These are phyloP conservation scores for Tetheella fluctuosa DNA, from an alignment of 2,888 invertebrate species.

Conservation along the genomic window DNA sequence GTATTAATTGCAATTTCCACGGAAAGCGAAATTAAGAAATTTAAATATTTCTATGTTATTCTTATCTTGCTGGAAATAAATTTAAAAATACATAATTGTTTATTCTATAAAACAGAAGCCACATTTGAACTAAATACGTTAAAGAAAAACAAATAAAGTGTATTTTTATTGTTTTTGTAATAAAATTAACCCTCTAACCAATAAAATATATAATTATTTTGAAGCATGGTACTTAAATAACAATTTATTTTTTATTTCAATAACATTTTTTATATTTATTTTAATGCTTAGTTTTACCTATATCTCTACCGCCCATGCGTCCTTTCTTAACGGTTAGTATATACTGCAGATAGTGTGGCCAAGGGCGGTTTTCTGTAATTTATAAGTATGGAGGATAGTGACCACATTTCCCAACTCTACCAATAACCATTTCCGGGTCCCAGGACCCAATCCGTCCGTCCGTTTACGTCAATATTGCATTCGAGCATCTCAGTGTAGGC, in stretches of 20 bases:
- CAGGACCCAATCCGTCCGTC: slow-evolving; percentile 9
- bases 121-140: not conserved
- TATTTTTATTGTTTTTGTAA: too few relatives aligned
- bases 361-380: slow-evolving; percentile 1
- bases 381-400: slow-evolving; percentile 5
- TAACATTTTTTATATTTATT: too few relatives aligned
- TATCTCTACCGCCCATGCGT: not conserved
- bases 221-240: too few relatives aligned
- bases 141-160: not conserved
- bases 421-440: slow-evolving; percentile 7
- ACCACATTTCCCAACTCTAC: slow-evolving; percentile 2
- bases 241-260: too few relatives aligned
- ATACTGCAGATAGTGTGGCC: not conserved
- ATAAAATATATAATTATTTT: too few relatives aligned
- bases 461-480: slow-evolving; percentile 17
- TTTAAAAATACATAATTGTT: too few relatives aligned
- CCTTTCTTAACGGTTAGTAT: slow-evolving; percentile 8
- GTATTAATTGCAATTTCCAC: too few relatives aligned
- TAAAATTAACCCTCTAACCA: too few relatives aligned
- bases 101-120: too few relatives aligned
- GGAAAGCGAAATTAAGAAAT: too few relatives aligned
- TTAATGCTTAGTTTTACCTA: not conserved
- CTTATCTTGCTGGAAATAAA: too few relatives aligned
- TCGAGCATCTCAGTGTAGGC: slow-evolving; percentile 19
- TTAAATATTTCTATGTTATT: too few relatives aligned